Evolutionary conservation across 2,113 vertebrate genomes (phyloP).

Genomic region (Passer domesticus): DNA sequence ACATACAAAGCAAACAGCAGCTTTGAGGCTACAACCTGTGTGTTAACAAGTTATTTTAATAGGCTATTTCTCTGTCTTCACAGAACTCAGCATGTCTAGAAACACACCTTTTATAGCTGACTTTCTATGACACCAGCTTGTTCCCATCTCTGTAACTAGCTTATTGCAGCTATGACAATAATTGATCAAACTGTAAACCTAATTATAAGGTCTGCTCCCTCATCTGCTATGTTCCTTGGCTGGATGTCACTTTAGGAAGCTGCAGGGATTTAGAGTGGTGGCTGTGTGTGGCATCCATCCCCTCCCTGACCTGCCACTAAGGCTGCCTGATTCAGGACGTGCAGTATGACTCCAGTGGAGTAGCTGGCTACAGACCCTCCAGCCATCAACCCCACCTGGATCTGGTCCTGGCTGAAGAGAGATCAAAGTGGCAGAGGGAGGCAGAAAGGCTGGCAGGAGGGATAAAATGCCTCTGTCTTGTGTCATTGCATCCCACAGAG

Average conservation of each 20-base stretch:
- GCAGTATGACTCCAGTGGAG: neutral
- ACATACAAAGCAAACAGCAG: neutral
- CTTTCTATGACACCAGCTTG: neutral
- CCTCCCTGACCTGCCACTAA: neutral
- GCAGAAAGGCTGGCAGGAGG: neutral
- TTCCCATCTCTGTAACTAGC: constrained; percentile 7
- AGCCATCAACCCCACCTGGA: neutral
- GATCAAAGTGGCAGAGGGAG: neutral
- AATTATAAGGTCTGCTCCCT: constrained; percentile 7
- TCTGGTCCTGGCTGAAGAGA: neutral
- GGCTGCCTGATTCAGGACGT: accelerated
- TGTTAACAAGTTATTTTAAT: neutral
- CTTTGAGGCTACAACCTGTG: neutral
- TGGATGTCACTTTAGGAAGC: neutral
- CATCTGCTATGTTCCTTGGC: neutral
- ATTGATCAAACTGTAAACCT: constrained; percentile 12
- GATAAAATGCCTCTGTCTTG: neutral
- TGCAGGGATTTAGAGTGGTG: neutral
- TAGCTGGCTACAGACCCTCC: neutral
- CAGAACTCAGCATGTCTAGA: neutral
- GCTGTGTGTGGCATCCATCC: neutral
- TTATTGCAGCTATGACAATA: constrained; percentile 1
- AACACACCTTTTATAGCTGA: neutral
- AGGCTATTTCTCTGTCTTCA: neutral
- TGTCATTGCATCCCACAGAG: neutral